These are phyloP conservation scores for Drosophila pectinifera DNA, from an alignment of 1,140 invertebrate genomes.

Conservation along the genomic window DNA sequence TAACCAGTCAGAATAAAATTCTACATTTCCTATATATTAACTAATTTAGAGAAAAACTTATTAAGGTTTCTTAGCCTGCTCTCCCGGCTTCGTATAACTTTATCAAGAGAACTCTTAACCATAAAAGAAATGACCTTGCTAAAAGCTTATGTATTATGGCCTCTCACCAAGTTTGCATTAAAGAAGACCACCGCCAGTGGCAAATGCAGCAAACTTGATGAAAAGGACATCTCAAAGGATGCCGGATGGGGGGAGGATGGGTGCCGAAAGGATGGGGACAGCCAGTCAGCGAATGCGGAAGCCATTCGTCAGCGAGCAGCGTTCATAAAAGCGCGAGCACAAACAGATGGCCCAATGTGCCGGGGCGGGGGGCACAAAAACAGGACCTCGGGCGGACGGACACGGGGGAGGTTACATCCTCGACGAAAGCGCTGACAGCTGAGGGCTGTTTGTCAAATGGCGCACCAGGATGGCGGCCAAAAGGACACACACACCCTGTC, in stretches of 20 bases:
- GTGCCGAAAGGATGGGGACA: conserved; percentile 11
- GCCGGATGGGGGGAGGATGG: background rate
- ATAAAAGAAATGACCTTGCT: conserved; percentile 37
- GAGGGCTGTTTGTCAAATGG: conserved; percentile 55
- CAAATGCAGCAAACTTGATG: conserved; percentile 46
- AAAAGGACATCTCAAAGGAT: conserved; percentile 43
- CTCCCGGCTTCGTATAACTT: conserved; percentile 1
- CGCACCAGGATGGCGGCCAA: conserved; percentile 17
- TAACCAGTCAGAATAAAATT: background rate
- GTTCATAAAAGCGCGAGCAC: conserved; percentile 63
- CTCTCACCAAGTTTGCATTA: conserved; percentile 42
- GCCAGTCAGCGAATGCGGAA: conserved; percentile 57
- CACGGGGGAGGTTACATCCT: conserved; percentile 14
- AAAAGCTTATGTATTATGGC: conserved; percentile 49
- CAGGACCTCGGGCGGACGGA: background rate
- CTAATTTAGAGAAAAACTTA: background rate
- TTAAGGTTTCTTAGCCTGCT: background rate
- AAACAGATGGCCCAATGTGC: conserved; percentile 58
- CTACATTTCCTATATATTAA: background rate
- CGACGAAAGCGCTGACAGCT: conserved; percentile 59
- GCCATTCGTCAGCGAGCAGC: conserved; percentile 71
- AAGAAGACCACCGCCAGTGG: conserved; percentile 22
- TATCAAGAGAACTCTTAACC: conserved; percentile 18
- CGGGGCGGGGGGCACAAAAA: background rate
- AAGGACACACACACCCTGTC: conserved; percentile 31